Evolutionary conservation across 2,888 invertebrate genomes (phyloP), one percentile per base, ranked within the genome.

Genomic region (Microctonus brassicae): DNA sequence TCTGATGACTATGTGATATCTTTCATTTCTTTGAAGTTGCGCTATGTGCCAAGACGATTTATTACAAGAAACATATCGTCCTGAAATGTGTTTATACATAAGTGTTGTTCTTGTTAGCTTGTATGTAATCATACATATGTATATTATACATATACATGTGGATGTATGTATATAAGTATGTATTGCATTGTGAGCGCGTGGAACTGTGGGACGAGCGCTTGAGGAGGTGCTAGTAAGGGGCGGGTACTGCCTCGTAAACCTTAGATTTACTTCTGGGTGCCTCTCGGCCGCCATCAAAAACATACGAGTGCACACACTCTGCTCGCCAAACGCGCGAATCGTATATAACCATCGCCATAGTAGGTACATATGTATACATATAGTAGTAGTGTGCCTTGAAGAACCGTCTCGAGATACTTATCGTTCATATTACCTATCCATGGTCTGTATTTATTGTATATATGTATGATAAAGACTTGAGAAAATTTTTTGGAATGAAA

Each of bases 161-260:
- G 17, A 47, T 47, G 17, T 47, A 17, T 47, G 17, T n/a, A 39
- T 39, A n/a, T 39, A 47, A 6, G 17, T 47, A 17, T 47, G 17
- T 47, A 17, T 47, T 17, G 33, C 20, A 29, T 17, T 29, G 42
- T 55, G 57, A 39, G 65, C 64, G 34, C 79, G 69, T 76, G 80
- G 77, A 81, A 82, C 80, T 81, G 83, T 42, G 26, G 81, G 83
- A 82, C 83, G 81, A 83, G 83, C 81, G 84, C 84, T 86, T 83
- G 84, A 86, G 87, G 86, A 87, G 87, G 87, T 85, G 87, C 87
- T 85, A 86, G 87, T 86, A 87, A 87, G 87, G 86, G 87, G 87
- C 87, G 87, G 76, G 87, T 84, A 84, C 87, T 86, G 86, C 85
- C 87, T 87, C 87, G 86, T 87, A 87, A 87, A 87, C 86, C 86